Percentiles rank a stretch among this genome's conserved stretches.
These are phyloP conservation scores for Acanthosoma haemorrhoidale DNA, from an alignment of 2,888 invertebrate genomes.

Conservation along the genomic window DNA sequence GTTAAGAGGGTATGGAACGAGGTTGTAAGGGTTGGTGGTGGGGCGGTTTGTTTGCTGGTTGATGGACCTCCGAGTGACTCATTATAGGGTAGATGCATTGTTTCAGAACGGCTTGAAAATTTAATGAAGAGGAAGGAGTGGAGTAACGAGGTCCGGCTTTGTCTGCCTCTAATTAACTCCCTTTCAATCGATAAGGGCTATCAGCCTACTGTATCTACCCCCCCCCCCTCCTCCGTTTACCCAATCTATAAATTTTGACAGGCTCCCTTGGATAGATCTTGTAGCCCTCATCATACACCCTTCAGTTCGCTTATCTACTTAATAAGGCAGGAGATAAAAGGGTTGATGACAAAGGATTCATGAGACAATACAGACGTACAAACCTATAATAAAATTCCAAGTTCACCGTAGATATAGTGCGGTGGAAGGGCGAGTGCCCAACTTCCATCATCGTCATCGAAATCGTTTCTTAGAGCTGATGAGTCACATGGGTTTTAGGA, in stretches of 20 bases:
- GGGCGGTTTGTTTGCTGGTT: constrained; percentile 20
- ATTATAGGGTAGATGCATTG: constrained; percentile 13
- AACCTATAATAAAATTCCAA: too few species aligned
- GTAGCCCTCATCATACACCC: too few species aligned
- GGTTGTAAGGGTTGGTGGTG: neutral
- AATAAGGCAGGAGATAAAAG: too few species aligned
- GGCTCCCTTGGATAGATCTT: neutral
- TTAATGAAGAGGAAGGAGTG: constrained; percentile 24
- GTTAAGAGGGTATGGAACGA: neutral
- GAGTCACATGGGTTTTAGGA: too few species aligned
- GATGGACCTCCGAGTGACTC: constrained; percentile 16
- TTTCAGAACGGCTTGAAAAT: constrained; percentile 26
- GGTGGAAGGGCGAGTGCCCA: too few species aligned
- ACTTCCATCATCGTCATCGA: too few species aligned
- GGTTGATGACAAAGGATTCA: too few species aligned
- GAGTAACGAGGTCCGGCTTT: constrained; percentile 22
- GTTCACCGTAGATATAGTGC: too few species aligned
- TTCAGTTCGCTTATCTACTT: too few species aligned
- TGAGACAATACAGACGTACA: too few species aligned
- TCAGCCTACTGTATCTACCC: neutral
- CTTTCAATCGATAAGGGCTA: constrained; percentile 11
- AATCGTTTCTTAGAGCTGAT: too few species aligned
- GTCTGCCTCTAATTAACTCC: neutral
- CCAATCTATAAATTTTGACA: neutral
- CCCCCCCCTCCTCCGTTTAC: neutral